Evolutionary conservation across 1,140 invertebrate species (phyloP).

Genomic region (Homarus americanus): DNA sequence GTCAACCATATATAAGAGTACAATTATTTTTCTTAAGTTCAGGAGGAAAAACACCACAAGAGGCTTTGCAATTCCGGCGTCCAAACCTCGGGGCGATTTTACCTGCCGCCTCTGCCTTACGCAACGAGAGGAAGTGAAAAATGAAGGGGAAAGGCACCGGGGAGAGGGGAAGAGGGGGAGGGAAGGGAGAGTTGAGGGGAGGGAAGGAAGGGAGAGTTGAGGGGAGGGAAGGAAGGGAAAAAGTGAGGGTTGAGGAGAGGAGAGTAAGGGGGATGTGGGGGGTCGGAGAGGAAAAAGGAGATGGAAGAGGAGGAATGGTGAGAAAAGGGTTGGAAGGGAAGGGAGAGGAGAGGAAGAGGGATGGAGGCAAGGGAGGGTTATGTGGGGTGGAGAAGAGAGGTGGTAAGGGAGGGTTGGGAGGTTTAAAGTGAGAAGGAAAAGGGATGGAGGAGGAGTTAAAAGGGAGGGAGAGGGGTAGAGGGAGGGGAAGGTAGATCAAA

Average conservation of each 20-base stretch:
- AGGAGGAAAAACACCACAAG: too few species aligned
- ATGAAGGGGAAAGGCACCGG: neutral
- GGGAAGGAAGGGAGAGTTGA: neutral
- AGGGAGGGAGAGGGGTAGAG: neutral
- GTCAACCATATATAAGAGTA: too few species aligned
- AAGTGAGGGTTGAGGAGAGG: neutral
- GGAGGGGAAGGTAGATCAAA: neutral
- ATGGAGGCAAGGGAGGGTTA: neutral
- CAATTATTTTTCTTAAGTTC: too few species aligned
- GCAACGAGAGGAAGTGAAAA: too few species aligned
- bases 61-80: too few species aligned
- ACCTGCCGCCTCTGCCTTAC: too few species aligned
- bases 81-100: too few species aligned
- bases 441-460: neutral
- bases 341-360: neutral
- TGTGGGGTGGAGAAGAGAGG: neutral
- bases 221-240: neutral
- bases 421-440: neutral
- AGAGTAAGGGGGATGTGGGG: neutral
- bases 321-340: neutral
- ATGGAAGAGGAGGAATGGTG: neutral
- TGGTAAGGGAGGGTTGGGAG: neutral
- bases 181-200: neutral
- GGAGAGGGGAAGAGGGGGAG: conserved; percentile 4
- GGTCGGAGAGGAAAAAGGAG: neutral